Evolutionary conservation across 2,113 vertebrate species (phyloP), one percentile per base, ranked within the genome.

Genomic region (Chrysemys picta): DNA sequence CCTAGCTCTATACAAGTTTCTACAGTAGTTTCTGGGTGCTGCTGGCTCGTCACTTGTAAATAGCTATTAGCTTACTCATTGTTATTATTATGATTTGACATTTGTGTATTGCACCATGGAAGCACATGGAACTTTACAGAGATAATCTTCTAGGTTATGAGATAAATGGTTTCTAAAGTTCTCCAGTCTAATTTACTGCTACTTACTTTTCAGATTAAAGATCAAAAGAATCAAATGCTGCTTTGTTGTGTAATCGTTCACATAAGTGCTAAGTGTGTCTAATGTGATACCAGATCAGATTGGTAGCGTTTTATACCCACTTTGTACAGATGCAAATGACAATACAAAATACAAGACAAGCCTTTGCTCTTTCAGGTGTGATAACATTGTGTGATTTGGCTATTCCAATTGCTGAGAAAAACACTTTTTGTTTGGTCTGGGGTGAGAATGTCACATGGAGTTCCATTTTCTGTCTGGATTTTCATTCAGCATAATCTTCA

Each of bases 41-140:
- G 31, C 57, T 57, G 50, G 4, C 59, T 86, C 54, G 85, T 78
- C 29, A 81, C 27, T 3, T 87, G 31, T 52, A 89, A 82, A 89
- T 88, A 80, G 72, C 53, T 52, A 92, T 57, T 97, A 56, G 50
- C 35, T 95, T 87, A 76, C 14, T 89, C 84, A 84, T 19, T 85
- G 85, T 72, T 6, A 2, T 75, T 29, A 56, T 3, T 82, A 56
- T 80, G 82, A 82, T 83, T 83, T 83, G 24, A 45, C 38, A 14
- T 50, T 78, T 85, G 54, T 82, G 92, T 50, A 57, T 87, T 72
- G 53, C 1, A 0, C 49, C n/a, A 82, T 53, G 62, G 17, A 49
- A 79, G 10, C 69, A 45, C 5, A 14, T 29, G 29, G 16, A 52
- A 79, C 29, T 76, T 89, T 93, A 80, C 65, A 92, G 89, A 89